Evolutionary conservation across 2,113 vertebrate species (phyloP).

Genomic region (Notechis scutatus): DNA sequence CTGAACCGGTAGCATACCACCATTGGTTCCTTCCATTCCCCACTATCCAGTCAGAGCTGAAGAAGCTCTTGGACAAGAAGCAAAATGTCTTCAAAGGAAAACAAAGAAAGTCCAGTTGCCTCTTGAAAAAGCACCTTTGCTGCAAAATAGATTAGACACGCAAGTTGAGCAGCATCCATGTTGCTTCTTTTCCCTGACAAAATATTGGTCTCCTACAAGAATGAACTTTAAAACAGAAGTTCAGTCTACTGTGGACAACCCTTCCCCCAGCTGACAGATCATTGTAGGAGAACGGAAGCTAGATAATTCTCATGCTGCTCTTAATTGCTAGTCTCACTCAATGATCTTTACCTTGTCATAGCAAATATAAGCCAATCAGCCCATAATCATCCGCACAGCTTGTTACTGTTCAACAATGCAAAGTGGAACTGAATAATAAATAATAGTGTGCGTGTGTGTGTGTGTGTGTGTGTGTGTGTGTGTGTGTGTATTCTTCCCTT

Average conservation of each 20-base stretch:
- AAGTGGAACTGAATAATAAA: not conserved
- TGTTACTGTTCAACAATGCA: not conserved
- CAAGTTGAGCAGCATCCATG: not conserved
- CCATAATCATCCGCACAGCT: not conserved
- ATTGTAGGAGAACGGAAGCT: not conserved
- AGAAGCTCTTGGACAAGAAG: too few relatives aligned
- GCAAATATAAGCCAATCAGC: not conserved
- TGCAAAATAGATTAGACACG: not conserved
- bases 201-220: not conserved
- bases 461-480: too few relatives aligned
- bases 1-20: too few relatives aligned
- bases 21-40: too few relatives aligned
- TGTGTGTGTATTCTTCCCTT: not conserved
- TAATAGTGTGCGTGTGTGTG: too few relatives aligned
- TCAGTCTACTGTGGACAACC: not conserved
- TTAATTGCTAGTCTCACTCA: not conserved
- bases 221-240: not conserved
- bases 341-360: not conserved
- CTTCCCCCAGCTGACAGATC: not conserved
- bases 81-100: too few relatives aligned
- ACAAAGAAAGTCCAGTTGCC: too few relatives aligned
- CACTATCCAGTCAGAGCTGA: too few relatives aligned
- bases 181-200: not conserved
- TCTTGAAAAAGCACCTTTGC: not conserved
- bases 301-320: not conserved